A percentile compares a stretch with the other conserved stretches of the same genome.
Evolutionary conservation across 2,113 vertebrate species (phyloP).

Genomic region (Pteropus alecto): DNA sequence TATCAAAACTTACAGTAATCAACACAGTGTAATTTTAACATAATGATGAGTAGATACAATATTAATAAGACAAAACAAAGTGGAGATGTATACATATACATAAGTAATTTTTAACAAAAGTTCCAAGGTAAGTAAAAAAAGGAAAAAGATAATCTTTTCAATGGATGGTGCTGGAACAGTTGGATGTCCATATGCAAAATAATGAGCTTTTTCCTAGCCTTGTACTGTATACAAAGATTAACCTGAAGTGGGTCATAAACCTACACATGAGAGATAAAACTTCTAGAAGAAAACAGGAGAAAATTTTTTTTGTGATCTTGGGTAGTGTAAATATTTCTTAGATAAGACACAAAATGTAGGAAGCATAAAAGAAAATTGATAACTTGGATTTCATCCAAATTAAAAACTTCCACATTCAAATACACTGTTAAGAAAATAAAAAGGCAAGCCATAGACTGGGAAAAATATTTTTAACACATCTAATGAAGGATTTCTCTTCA

Average conservation of each 20-base stretch:
- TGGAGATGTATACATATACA: background rate
- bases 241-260: background rate
- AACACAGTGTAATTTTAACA: background rate
- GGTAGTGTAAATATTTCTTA: background rate
- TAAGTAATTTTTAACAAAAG: background rate
- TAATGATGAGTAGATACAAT: background rate
- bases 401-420: background rate
- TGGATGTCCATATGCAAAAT: background rate
- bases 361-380: background rate
- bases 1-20: background rate
- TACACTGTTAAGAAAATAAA: constrained; percentile 4
- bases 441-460: background rate
- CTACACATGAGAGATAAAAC: background rate
- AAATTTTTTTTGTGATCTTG: constrained; percentile 6
- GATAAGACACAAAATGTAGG: background rate
- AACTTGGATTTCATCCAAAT: background rate
- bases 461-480: background rate
- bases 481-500: background rate
- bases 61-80: background rate
- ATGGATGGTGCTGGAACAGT: background rate
- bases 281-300: background rate
- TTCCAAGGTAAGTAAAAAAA: background rate
- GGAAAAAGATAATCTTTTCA: background rate
- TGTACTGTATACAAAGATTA: background rate
- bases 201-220: background rate